Conservation (phyloP, 1,140 invertebrate genomes). For the Trichonephila inaurata region DNA sequence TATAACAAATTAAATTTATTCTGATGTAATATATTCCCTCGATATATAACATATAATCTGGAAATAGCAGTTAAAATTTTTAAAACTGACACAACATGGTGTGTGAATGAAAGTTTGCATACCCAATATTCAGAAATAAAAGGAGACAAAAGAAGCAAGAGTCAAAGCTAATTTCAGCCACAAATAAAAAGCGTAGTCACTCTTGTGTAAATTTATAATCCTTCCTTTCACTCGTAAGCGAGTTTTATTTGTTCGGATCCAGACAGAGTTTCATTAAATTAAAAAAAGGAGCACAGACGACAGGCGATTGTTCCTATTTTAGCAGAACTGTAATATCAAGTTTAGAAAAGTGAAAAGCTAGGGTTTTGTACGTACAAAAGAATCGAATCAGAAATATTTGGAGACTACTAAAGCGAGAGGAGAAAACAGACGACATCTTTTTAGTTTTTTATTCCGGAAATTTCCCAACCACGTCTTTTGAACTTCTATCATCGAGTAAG, state of each 20-base stretch:
- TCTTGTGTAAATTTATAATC: conserved; percentile 39
- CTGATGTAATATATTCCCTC: too few species aligned
- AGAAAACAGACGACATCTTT: conserved; percentile 28
- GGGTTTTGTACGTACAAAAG: conserved; percentile 57
- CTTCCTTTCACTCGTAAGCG: neutral
- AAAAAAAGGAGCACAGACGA: neutral
- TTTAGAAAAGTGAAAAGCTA: conserved; percentile 47
- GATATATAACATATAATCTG: too few species aligned
- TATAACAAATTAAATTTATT: too few species aligned
- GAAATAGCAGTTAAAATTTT: too few species aligned
- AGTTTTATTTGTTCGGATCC: conserved; percentile 14
- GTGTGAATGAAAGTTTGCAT: too few species aligned
- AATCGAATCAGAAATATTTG: conserved; percentile 75
- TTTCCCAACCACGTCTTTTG: conserved; percentile 61
- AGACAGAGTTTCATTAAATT: conserved; percentile 22
- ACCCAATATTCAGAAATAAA: neutral
- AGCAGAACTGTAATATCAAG: conserved; percentile 22
- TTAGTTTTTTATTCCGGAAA: neutral
- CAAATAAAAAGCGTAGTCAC: conserved; percentile 23
- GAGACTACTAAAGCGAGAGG: conserved; percentile 66
- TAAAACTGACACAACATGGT: too few species aligned
- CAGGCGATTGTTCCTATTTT: conserved; percentile 8
- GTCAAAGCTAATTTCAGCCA: neutral
- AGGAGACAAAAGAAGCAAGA: neutral
- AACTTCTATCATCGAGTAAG: conserved; percentile 63